Base-by-base conservation (phyloP, 2,888 invertebrate genomes). In the Chloromyia formosa region DNA sequence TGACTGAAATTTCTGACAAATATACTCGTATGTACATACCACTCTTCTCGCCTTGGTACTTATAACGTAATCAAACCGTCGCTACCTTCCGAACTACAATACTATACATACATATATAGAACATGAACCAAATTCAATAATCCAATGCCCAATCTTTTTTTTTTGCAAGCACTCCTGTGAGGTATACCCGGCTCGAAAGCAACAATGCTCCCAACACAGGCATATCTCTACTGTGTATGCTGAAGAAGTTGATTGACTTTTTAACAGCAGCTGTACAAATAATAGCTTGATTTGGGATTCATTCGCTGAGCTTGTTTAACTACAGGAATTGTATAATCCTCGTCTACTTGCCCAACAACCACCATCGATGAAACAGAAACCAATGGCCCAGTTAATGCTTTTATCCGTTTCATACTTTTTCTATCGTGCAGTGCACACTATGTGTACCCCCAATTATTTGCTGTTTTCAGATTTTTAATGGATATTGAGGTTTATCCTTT, bases 221-320 rank as follows among this genome's bases (percentile, higher is more conserved):
- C n/a, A 61, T 61, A 61, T 61, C 35, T 61, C 61, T 16, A 16
- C 27, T 61, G 27, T 61, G 16, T 4, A 61, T 61, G 5, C 35
- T 35, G 61, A 61, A 42, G 61, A 61, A 61, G 61, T 27, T 61
- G 61, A 61, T 61, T 61, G 35, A 35, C 61, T 61, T 61, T 61
- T 61, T 61, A 61, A 61, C 61, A 61, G n/a, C n/a, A n/a, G 4
- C 14, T 35, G n/a, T 35, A 61, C 61, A 61, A 61, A 61, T 22
- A 22, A 7, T 61, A 61, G 61, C 35, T 61, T 61, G 22, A 61
- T 61, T 61, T 61, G 61, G 23, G 61, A 61, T 27, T 61, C 61
- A 61, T 22, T 61, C 61, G 27, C n/a, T n/a, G n/a, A n/a, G n/a
- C n/a, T n/a, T n/a, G n/a, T n/a, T n/a, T n/a, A n/a, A n/a, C n/a